Evolutionary conservation across 2,113 vertebrate species (phyloP).

Genomic region (Engraulis encrasicolus): DNA sequence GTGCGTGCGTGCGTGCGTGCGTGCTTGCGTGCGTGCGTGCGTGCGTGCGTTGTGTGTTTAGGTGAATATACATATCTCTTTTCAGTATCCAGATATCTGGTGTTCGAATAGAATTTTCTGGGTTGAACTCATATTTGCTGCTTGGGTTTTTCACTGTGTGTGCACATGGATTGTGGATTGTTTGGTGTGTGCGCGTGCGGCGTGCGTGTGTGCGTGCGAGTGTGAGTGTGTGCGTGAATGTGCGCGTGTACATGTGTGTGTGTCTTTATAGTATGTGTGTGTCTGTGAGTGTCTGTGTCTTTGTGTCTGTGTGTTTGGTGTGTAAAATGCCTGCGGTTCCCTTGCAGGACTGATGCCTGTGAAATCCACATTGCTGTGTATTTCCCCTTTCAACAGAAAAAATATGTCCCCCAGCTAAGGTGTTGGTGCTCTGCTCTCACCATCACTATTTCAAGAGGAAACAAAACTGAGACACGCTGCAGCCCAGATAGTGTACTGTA

Average conservation of each 20-base stretch:
- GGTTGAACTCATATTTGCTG: constrained; percentile 24
- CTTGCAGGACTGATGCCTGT: constrained; percentile 77
- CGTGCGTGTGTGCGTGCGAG: constrained; percentile 53
- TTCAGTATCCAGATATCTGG: background rate
- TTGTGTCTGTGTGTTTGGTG: constrained; percentile 68
- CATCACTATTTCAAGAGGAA: constrained; percentile 76
- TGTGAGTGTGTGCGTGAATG: constrained; percentile 54
- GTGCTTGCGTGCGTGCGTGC: too few relatives aligned
- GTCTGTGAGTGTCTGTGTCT: constrained; percentile 63
- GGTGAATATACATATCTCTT: constrained; percentile 3
- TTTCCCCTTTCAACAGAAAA: constrained; percentile 73
- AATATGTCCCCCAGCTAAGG: constrained; percentile 76
- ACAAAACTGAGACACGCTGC: constrained; percentile 73
- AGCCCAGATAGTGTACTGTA: constrained; percentile 64
- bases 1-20: too few relatives aligned
- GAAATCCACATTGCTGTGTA: constrained; percentile 72
- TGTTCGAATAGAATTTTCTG: background rate
- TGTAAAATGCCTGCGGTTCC: constrained; percentile 77
- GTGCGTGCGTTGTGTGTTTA: too few relatives aligned
- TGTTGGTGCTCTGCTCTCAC: constrained; percentile 69
- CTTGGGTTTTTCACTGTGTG: constrained; percentile 54
- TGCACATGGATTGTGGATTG: too few relatives aligned
- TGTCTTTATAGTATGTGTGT: constrained; percentile 64
- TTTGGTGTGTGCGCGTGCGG: constrained; percentile 63
- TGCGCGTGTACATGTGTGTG: constrained; percentile 46